Conservation (phyloP, 1,140 invertebrate species). For the Araneus ventricosus region DNA sequence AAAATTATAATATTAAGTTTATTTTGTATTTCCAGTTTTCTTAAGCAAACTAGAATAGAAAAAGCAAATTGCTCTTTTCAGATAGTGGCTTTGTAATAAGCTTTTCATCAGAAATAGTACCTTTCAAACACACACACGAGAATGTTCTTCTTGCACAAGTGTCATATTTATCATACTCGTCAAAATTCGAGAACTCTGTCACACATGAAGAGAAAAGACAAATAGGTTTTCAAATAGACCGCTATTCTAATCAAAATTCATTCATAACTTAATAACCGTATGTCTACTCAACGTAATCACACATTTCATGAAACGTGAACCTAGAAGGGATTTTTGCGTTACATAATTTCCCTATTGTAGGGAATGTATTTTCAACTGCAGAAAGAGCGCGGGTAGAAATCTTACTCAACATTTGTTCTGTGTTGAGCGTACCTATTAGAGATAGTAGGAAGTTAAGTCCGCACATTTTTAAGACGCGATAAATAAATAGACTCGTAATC, state of each 20-base stretch:
- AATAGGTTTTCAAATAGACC: neutral
- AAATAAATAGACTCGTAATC: too few species aligned
- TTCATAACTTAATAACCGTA: neutral
- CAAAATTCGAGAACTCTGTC: neutral
- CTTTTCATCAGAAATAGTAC: too few species aligned
- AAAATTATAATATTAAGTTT: too few species aligned
- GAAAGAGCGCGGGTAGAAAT: conserved; percentile 4
- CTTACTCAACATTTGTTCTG: neutral
- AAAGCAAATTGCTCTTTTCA: too few species aligned
- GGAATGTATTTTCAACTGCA: neutral
- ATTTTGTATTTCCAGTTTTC: too few species aligned
- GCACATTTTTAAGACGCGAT: too few species aligned
- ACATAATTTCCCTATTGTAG: neutral
- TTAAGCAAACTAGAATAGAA: too few species aligned
- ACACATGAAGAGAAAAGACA: neutral
- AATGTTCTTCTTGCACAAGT: neutral
- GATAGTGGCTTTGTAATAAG: too few species aligned
- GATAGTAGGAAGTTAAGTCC: neutral
- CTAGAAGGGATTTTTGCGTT: neutral
- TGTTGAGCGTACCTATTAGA: neutral
- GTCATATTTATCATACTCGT: neutral
- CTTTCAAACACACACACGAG: too few species aligned
- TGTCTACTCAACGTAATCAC: neutral
- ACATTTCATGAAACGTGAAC: neutral
- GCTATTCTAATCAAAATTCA: neutral